Evolutionary conservation across 2,888 invertebrate genomes (phyloP).

Genomic region (Hedychridium roseum): DNA sequence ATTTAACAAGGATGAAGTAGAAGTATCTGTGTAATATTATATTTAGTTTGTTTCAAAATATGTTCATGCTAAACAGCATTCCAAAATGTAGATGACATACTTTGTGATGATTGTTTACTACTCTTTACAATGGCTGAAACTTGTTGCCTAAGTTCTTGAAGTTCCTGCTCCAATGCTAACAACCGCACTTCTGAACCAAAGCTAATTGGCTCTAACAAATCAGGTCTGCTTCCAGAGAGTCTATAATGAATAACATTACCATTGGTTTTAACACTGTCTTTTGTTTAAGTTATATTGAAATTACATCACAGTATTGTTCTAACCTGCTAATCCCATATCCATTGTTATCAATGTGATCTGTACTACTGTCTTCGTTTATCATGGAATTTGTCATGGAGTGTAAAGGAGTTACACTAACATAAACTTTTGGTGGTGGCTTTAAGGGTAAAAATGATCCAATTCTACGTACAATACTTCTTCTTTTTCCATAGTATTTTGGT

Average conservation of each 20-base stretch:
- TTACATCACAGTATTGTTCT: conserved; percentile 2
- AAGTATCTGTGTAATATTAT: conserved; percentile 35
- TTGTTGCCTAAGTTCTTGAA: conserved; percentile 60
- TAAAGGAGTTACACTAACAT: conserved; percentile 60
- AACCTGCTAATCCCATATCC: conserved; percentile 47
- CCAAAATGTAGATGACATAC: neutral
- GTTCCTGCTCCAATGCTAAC: conserved; percentile 59
- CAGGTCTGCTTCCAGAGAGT: conserved; percentile 56
- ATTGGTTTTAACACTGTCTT: no score
- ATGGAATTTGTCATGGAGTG: conserved; percentile 62
- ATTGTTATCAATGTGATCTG: conserved; percentile 42
- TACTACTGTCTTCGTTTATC: conserved; percentile 55
- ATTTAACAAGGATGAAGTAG: conserved; percentile 41
- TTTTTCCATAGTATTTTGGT: conserved; percentile 57
- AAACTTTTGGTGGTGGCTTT: conserved; percentile 60
- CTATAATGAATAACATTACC: conserved; percentile 25
- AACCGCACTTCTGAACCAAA: conserved; percentile 61
- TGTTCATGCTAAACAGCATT: neutral
- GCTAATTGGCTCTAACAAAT: conserved; percentile 59
- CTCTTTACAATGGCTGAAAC: conserved; percentile 58
- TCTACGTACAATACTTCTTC: conserved; percentile 57
- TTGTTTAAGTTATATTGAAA: no score
- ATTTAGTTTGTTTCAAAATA: neutral
- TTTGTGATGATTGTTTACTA: conserved; percentile 43
- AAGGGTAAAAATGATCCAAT: conserved; percentile 60